Evolutionary conservation across 2,113 vertebrate species (phyloP).

Genomic region (Petroica traversi): DNA sequence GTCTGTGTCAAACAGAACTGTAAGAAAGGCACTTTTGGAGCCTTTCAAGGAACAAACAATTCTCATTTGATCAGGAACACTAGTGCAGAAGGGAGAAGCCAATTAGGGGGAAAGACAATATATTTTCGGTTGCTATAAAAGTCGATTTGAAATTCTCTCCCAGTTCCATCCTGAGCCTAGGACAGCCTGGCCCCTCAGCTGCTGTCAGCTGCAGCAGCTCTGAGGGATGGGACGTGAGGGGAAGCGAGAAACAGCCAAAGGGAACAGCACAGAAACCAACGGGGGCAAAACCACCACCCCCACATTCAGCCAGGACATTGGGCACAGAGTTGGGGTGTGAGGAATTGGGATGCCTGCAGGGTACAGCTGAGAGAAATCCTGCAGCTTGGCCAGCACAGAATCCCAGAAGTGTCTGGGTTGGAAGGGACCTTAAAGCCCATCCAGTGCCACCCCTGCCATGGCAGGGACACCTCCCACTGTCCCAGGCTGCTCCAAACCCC

Average conservation of each 20-base stretch:
- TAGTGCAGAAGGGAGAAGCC: background rate
- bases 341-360: background rate
- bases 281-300: background rate
- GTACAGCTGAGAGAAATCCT: background rate
- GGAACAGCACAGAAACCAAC: background rate
- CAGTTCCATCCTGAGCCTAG: background rate
- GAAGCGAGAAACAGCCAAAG: background rate
- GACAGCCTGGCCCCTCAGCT: background rate
- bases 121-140: background rate
- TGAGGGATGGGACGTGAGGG: background rate
- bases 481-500: background rate
- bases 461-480: background rate
- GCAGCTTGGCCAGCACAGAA: background rate
- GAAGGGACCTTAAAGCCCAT: rapidly evolving
- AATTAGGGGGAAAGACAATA: background rate
- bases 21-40: background rate
- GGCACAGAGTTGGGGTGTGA: background rate
- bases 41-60: background rate
- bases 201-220: background rate
- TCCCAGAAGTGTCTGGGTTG: background rate
- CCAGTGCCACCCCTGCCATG: background rate
- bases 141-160: background rate
- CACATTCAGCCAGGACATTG: rapidly evolving
- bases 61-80: background rate
- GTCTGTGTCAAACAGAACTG: background rate